phyloP scores from a whole-genome alignment of 2,797 vertebrate genomes.

The Cynopterus sphinx region DNA sequence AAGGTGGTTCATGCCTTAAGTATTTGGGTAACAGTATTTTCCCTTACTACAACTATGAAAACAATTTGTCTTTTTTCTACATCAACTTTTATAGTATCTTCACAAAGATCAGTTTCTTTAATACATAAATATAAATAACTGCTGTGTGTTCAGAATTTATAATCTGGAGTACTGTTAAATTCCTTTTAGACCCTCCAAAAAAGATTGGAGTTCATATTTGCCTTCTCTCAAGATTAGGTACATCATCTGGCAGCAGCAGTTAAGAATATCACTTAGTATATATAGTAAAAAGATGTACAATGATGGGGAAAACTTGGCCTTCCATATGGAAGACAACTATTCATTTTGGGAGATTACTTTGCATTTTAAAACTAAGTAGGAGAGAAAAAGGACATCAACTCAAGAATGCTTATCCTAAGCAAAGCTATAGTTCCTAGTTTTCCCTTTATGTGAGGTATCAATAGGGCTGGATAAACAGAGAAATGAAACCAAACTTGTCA shows the following conservation, averaged over 20 bases:
- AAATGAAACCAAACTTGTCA: not conserved
- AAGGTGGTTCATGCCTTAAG: not conserved
- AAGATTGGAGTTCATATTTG: not conserved
- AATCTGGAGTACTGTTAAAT: not conserved
- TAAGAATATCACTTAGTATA: not conserved
- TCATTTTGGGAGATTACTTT: not conserved
- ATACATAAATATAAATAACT: not conserved
- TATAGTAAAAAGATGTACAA: not conserved
- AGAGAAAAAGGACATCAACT: not conserved
- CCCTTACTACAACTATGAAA: not conserved
- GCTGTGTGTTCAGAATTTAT: not conserved
- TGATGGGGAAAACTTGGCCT: not conserved
- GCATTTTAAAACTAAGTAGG: not conserved
- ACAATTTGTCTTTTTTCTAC: not conserved
- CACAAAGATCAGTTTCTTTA: not conserved
- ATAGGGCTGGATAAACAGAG: not conserved
- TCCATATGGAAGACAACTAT: not conserved
- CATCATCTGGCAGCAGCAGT: not conserved
- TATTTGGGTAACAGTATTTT: not conserved
- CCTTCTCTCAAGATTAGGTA: slow-evolving; percentile 8
- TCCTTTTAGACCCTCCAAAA: not conserved
- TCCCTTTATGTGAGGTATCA: not conserved
- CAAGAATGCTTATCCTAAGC: not conserved
- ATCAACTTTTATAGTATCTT: not conserved
- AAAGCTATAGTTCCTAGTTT: not conserved